Evolutionary conservation across 2,113 vertebrate species (phyloP).

Genomic region (Riparia riparia): DNA sequence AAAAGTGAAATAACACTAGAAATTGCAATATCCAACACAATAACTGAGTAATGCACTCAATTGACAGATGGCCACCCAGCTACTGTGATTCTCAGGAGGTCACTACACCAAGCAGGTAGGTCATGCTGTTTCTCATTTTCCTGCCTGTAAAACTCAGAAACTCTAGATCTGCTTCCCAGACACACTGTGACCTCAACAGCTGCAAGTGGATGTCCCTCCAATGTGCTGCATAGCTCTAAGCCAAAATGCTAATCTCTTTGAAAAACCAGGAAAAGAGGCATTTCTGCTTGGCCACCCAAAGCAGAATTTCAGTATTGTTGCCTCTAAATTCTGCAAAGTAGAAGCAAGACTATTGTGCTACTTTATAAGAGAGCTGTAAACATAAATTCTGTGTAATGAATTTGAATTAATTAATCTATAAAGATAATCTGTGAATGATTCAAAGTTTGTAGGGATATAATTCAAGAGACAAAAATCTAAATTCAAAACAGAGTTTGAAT

Average conservation of each 20-base stretch:
- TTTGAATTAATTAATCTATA: neutral
- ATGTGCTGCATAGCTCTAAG: neutral
- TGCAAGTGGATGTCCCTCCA: neutral
- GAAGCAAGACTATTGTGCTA: neutral
- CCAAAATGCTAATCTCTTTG: rapidly evolving
- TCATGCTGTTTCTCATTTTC: neutral
- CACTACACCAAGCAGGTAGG: neutral
- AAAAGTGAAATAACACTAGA: neutral
- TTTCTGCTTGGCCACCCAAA: neutral
- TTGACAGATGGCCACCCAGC: neutral
- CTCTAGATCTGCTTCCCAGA: neutral
- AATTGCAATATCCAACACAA: neutral
- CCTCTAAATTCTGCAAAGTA: neutral
- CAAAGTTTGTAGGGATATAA: neutral
- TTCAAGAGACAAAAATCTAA: neutral
- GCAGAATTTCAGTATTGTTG: neutral
- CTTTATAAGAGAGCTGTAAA: neutral
- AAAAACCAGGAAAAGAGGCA: neutral
- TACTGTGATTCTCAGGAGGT: neutral
- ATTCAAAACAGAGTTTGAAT: neutral
- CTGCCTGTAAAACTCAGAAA: neutral
- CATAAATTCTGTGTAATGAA: neutral
- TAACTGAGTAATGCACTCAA: neutral
- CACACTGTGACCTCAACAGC: neutral
- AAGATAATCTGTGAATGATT: neutral